phyloP scores from a whole-genome alignment of 1,140 invertebrate species.

The Trachymyrmex cornetzi region DNA sequence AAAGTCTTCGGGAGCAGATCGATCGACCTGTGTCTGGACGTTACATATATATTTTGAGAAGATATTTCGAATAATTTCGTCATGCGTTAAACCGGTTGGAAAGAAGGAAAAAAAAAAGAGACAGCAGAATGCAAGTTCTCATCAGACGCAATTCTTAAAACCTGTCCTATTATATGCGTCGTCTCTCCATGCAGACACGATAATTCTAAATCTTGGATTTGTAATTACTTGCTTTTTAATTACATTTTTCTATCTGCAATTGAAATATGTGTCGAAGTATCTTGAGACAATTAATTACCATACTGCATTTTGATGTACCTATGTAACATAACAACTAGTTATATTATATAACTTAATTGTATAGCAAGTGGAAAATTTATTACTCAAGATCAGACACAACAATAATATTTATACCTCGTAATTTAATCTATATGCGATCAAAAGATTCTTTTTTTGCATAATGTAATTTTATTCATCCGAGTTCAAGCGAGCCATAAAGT shows the following conservation, averaged over 20 bases:
- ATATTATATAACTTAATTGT: background rate
- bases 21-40: slow-evolving; percentile 41
- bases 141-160: slow-evolving; percentile 58
- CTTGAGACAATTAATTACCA: background rate
- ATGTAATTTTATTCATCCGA: background rate
- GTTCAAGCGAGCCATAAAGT: slow-evolving; percentile 7
- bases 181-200: background rate
- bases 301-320: background rate
- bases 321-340: background rate
- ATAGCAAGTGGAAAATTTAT: background rate
- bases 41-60: background rate
- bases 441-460: background rate
- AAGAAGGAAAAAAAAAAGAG: background rate
- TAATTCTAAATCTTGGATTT: slow-evolving; percentile 39
- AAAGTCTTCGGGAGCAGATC: slow-evolving; percentile 14
- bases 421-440: background rate
- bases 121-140: slow-evolving; percentile 18
- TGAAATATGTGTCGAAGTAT: background rate
- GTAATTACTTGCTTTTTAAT: slow-evolving; percentile 39
- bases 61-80: slow-evolving; percentile 54
- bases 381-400: background rate
- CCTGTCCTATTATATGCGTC: slow-evolving; percentile 45
- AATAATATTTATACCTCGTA: slow-evolving; percentile 21
- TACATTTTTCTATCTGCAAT: background rate
- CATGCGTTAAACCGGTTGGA: slow-evolving; percentile 43